Evolutionary conservation across 2,113 vertebrate genomes (phyloP).

Genomic region (Lethenteron camtschaticum): DNA sequence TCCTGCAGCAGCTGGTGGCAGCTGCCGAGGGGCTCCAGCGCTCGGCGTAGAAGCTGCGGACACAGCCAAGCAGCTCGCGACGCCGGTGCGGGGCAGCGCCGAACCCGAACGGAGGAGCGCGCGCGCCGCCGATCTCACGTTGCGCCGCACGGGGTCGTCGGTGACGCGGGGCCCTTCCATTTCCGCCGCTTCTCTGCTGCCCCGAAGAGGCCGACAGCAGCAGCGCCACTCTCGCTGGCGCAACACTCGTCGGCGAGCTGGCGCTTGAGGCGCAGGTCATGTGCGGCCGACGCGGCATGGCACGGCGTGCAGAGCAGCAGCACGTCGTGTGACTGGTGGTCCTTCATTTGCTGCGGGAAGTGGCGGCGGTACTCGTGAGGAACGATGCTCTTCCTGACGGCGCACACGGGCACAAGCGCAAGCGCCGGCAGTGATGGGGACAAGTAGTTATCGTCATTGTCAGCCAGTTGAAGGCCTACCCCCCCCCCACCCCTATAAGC

Average conservation of each 20-base stretch:
- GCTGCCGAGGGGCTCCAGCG: constrained; percentile 15
- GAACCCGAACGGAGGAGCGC: constrained; percentile 49
- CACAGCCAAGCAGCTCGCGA: constrained; percentile 35
- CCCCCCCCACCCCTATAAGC: background rate
- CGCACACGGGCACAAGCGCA: background rate
- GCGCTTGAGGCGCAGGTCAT: constrained; percentile 69
- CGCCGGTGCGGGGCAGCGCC: constrained; percentile 37
- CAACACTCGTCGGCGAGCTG: constrained; percentile 46
- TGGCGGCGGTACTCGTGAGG: constrained; percentile 83
- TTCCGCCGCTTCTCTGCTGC: constrained; percentile 34
- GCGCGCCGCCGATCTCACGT: constrained; percentile 60
- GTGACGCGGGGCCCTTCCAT: constrained; percentile 56
- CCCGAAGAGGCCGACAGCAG: constrained; percentile 53
- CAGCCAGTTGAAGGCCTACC: background rate
- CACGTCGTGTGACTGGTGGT: constrained; percentile 92
- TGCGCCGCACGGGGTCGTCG: constrained; percentile 52
- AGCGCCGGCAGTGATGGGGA: background rate
- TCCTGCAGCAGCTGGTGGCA: constrained; percentile 36
- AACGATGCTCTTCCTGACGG: constrained; percentile 65
- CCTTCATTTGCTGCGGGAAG: constrained; percentile 87
- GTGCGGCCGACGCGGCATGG: constrained; percentile 67
- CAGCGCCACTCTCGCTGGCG: constrained; percentile 70
- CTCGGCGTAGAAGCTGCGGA: constrained; percentile 35
- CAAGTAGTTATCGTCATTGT: background rate
- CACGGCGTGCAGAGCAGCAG: constrained; percentile 78